phyloP scores from a whole-genome alignment of 2,888 invertebrate species.

The Ryuthela nishihirai region DNA sequence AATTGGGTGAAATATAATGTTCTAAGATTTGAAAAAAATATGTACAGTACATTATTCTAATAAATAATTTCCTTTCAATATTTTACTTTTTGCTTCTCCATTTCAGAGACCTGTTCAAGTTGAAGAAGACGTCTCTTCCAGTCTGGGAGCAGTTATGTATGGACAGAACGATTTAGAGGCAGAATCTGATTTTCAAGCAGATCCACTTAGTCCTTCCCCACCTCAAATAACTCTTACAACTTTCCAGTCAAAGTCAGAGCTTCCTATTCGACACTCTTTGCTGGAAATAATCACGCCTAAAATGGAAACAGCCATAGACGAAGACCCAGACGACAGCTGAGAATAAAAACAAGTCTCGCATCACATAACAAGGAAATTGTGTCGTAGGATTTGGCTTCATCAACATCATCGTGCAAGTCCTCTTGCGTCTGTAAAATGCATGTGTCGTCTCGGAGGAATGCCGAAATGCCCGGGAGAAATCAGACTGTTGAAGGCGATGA shows the following conservation, averaged over 20 bases:
- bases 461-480: too few relatives aligned
- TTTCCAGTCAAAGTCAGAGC: slow-evolving; percentile 34
- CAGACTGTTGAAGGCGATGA: too few relatives aligned
- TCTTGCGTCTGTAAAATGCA: too few relatives aligned
- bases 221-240: slow-evolving; percentile 30
- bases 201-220: slow-evolving; percentile 11
- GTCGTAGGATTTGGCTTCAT: too few relatives aligned
- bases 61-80: background rate
- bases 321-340: slow-evolving; percentile 33
- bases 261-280: slow-evolving; percentile 30
- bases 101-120: slow-evolving; percentile 19
- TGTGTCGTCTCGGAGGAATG: too few relatives aligned
- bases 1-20: too few relatives aligned
- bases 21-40: too few relatives aligned
- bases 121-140: slow-evolving; percentile 20
- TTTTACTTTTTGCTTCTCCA: background rate
- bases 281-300: slow-evolving; percentile 25
- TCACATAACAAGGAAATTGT: too few relatives aligned
- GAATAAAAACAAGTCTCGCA: too few relatives aligned
- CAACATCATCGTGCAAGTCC: too few relatives aligned
- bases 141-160: slow-evolving; percentile 27
- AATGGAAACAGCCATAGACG: slow-evolving; percentile 33
- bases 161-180: slow-evolving; percentile 16
- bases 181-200: slow-evolving; percentile 8
- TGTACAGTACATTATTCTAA: too few relatives aligned